Evolutionary conservation across 2,113 vertebrate genomes (phyloP), one percentile per base, ranked within the genome.

Genomic region (Antechinus flavipes): DNA sequence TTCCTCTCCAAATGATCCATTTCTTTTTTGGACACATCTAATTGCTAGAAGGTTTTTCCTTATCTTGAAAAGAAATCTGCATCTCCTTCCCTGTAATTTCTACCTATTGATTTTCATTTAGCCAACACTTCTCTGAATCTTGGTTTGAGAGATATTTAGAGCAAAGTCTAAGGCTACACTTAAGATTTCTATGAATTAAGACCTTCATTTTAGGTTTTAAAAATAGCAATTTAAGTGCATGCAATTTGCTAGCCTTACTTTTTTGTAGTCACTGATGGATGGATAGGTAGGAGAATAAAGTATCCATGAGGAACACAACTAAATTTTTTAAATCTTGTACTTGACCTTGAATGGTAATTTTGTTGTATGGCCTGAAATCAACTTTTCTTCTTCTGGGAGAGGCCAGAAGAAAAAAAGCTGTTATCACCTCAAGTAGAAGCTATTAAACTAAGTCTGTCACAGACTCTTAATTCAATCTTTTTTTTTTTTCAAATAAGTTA

Each of bases 121-220:
- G 35, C 19, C n/a, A 84, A 84, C 14, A 84, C 4, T 84, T 84
- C 19, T 84, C 68, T 19, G n/a, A 84, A 84, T 1, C 7, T 8
- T 84, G 68, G 68, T 84, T 84, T 42, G n/a, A n/a, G 16, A 84
- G n/a, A 84, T 84, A 84, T 42, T 84, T 1, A 46, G 26, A 30
- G 52, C 12, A 6, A 54, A 52, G 12, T 19, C 0, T 0, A 54
- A 5, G 0, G 27, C 50, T 14, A 25, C 54, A n/a, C 16, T 5
- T 10, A 42, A 23, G 25, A 68, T 8, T 94, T 50, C 23, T 89
- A 91, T 89, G 89, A 56, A 54, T 23, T 90, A 8, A 91, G 94
- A 76, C 19, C 50, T 19, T 4, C 42, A 47, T 27, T 10, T 22
- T 2, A 61, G 10, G 3, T 24, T 93, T 54, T 25, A 35, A 94